phyloP scores from a whole-genome alignment of 2,113 vertebrate species.

The Podilymbus podiceps region DNA sequence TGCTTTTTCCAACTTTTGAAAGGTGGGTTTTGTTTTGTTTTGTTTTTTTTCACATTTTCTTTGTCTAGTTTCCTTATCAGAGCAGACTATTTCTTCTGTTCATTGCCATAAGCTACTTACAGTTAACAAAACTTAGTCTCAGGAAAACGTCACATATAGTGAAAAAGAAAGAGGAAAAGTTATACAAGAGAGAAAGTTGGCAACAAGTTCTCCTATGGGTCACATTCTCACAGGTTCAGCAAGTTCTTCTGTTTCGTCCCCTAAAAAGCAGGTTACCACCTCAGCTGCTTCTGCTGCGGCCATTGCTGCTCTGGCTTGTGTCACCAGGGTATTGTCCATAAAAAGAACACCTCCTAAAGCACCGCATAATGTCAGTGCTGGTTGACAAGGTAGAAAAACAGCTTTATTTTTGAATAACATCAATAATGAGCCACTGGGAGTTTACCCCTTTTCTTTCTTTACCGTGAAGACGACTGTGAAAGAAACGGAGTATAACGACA shows the following conservation, averaged over 20 bases:
- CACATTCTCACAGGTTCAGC: not conserved
- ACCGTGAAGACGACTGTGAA: not conserved
- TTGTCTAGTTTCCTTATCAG: not conserved
- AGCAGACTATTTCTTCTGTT: not conserved
- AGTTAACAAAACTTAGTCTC: not conserved
- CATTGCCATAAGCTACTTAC: not conserved
- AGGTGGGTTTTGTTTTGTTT: too few species aligned
- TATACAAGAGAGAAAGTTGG: conserved; percentile 4
- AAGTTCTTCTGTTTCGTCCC: conserved; percentile 28
- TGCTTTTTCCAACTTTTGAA: not conserved
- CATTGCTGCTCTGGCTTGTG: not conserved
- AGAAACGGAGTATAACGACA: not conserved
- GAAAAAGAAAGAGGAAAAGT: conserved; percentile 29
- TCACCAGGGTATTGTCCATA: not conserved
- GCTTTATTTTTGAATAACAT: not conserved
- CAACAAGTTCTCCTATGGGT: not conserved
- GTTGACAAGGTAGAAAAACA: not conserved
- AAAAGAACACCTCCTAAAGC: conserved; percentile 4
- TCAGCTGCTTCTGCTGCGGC: not conserved
- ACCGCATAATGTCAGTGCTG: not conserved
- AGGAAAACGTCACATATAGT: conserved; percentile 15
- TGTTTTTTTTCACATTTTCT: not conserved
- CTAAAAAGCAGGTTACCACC: not conserved
- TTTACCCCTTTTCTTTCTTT: not conserved
- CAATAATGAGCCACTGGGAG: not conserved